phyloP scores from a whole-genome alignment of 2,797 vertebrate genomes.

The Bradypus variegatus region DNA sequence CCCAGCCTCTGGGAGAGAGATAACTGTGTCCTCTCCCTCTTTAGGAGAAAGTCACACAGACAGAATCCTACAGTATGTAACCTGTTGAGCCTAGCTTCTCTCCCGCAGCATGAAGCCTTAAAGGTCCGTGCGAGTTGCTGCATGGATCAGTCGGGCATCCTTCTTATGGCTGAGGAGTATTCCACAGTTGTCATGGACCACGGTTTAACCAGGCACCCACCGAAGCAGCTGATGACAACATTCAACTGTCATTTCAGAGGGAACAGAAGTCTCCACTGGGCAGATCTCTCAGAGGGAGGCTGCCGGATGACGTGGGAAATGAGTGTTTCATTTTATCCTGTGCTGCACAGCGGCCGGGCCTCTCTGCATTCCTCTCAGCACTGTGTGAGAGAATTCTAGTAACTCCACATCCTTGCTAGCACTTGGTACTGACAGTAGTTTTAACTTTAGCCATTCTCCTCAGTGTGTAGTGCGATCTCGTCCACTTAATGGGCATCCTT shows the following conservation, averaged over 20 bases:
- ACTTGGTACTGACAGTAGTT: neutral
- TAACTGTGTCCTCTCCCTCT: neutral
- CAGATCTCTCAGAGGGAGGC: neutral
- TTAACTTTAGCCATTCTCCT: neutral
- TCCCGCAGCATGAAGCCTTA: neutral
- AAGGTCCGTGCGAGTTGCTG: neutral
- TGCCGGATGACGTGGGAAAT: neutral
- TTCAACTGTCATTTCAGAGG: neutral
- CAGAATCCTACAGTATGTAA: neutral
- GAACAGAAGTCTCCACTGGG: neutral
- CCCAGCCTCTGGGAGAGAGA: neutral
- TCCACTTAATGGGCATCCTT: neutral
- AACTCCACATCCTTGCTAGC: neutral
- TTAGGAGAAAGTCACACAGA: neutral
- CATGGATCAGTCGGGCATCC: neutral
- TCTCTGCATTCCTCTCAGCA: neutral
- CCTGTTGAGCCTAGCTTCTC: neutral
- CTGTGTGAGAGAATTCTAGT: neutral
- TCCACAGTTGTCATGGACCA: rapidly evolving
- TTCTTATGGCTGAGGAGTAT: neutral
- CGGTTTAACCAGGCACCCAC: neutral
- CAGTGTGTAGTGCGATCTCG: neutral
- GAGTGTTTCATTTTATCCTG: neutral
- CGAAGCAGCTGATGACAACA: neutral
- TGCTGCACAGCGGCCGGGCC: neutral